Percentiles rank a stretch among this genome's conserved stretches.
Evolutionary conservation across 2,888 invertebrate species (phyloP).

Genomic region (Lycocerus yunnanus): DNA sequence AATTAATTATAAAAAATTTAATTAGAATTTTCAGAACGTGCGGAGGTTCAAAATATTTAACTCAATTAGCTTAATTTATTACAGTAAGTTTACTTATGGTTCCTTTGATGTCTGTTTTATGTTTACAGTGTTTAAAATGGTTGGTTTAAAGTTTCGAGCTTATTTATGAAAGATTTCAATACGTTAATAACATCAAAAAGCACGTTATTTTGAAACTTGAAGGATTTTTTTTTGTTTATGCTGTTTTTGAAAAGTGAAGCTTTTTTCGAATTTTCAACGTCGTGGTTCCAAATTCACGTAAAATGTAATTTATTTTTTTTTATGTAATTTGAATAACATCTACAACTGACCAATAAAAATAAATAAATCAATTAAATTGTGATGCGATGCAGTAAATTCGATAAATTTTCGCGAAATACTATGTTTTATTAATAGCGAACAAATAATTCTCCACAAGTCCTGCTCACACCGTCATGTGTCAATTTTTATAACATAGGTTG

Average conservation of each 20-base stretch:
- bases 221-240: background rate
- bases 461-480: background rate
- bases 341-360: no score
- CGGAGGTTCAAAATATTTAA: background rate
- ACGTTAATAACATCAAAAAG: background rate
- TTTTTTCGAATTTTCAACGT: no score
- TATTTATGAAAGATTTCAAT: background rate
- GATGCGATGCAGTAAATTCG: background rate
- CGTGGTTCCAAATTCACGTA: background rate
- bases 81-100: background rate
- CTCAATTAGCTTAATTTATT: background rate
- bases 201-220: background rate
- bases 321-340: no score
- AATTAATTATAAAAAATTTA: conserved; percentile 42
- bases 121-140: background rate
- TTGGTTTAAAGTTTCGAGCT: background rate
- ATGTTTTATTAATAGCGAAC: background rate
- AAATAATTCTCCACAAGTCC: background rate
- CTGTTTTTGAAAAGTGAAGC: no score
- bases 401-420: background rate
- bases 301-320: background rate
- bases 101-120: background rate
- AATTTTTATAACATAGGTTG: background rate
- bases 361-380: background rate
- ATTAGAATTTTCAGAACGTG: background rate